These are phyloP conservation scores for Misgurnus anguillicaudatus DNA, from an alignment of 2,113 vertebrate species.

Conservation along the genomic window DNA sequence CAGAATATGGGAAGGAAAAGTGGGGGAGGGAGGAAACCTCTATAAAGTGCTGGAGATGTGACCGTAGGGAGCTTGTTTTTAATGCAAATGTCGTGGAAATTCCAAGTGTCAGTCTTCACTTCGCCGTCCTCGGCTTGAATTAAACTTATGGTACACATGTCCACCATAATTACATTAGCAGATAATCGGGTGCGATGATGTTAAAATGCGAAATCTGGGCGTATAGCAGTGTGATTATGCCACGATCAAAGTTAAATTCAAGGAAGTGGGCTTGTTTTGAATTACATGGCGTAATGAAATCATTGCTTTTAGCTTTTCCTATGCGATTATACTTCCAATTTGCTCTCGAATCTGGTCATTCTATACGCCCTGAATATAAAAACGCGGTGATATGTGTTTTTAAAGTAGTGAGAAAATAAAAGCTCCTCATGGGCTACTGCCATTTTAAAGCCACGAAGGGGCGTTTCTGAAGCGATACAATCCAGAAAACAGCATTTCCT, in stretches of 20 bases:
- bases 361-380: neutral
- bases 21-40: slow-evolving; percentile 36
- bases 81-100: neutral
- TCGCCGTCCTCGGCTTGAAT: neutral
- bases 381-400: neutral
- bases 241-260: slow-evolving; percentile 41
- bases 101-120: neutral
- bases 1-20: slow-evolving; percentile 24
- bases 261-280: slow-evolving; percentile 43
- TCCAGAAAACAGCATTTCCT: slow-evolving; percentile 42
- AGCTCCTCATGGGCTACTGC: slow-evolving; percentile 48
- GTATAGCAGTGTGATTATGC: neutral
- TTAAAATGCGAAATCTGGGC: slow-evolving; percentile 30
- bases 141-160: neutral
- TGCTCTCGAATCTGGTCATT: neutral
- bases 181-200: neutral
- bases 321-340: neutral
- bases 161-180: no score
- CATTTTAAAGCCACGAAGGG: slow-evolving; percentile 61
- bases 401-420: slow-evolving; percentile 22
- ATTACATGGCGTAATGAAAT: neutral
- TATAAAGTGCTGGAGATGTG: slow-evolving; percentile 11
- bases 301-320: neutral
- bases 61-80: neutral
- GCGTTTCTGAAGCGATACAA: slow-evolving; percentile 52